phyloP scores from a whole-genome alignment of 1,140 invertebrate genomes.

The Bombus pascuorum region DNA sequence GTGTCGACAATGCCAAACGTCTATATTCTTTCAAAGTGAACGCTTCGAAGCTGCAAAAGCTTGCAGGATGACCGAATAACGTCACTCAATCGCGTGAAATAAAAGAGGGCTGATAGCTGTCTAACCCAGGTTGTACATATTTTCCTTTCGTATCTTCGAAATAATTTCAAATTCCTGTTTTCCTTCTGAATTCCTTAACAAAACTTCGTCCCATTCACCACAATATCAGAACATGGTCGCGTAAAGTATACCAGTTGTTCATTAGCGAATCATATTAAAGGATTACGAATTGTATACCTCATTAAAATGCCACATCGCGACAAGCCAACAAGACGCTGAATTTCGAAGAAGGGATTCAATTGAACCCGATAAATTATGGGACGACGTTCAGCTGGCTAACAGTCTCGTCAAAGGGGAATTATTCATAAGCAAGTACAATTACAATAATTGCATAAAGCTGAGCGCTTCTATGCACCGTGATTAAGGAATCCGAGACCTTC shows the following conservation, averaged over 20 bases:
- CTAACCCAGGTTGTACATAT: too few species aligned
- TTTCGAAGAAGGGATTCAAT: not conserved
- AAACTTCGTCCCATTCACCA: too few species aligned
- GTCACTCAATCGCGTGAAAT: too few species aligned
- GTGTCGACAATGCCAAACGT: too few species aligned
- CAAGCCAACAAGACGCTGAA: not conserved
- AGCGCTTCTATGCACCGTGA: constrained; percentile 23
- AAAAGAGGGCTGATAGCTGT: too few species aligned
- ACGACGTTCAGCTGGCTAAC: constrained; percentile 20
- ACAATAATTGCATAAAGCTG: constrained; percentile 34
- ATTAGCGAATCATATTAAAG: not conserved
- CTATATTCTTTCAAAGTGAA: too few species aligned
- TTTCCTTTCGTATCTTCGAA: too few species aligned
- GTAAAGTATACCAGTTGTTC: not conserved
- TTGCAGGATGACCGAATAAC: too few species aligned
- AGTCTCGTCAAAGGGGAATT: constrained; percentile 28
- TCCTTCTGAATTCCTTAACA: not conserved
- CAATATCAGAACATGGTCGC: too few species aligned
- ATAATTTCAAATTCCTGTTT: not conserved
- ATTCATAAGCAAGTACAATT: constrained; percentile 43
- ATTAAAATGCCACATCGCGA: not conserved
- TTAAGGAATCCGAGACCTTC: constrained; percentile 14
- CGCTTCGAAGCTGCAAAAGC: too few species aligned
- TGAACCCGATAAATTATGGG: not conserved
- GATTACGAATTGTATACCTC: not conserved